Evolutionary conservation across 1,140 invertebrate species (phyloP).

Genomic region (Chrysoperla carnea): DNA sequence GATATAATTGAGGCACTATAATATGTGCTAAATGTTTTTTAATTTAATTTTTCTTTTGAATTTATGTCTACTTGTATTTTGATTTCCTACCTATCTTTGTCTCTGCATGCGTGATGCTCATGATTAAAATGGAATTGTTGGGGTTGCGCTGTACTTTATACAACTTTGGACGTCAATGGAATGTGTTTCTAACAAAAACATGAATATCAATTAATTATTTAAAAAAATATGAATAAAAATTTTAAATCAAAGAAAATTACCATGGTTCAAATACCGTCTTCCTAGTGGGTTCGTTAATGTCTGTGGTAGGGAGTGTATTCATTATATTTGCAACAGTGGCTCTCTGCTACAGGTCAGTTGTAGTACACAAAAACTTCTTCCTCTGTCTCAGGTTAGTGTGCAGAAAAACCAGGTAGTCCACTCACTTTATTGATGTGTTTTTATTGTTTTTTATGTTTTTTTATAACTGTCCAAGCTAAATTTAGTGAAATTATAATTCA

Average conservation of each 20-base stretch:
- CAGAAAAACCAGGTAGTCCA: slow-evolving; percentile 50
- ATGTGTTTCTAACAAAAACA: too few species aligned
- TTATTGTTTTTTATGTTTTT: slow-evolving; percentile 2
- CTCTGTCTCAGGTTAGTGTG: slow-evolving; percentile 92
- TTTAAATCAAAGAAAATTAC: slow-evolving; percentile 57
- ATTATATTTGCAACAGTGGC: slow-evolving; percentile 95
- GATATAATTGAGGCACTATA: too few species aligned
- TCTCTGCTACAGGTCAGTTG: slow-evolving; percentile 98
- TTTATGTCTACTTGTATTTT: too few species aligned
- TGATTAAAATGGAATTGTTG: neutral
- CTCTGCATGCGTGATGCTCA: too few species aligned
- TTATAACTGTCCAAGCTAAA: slow-evolving; percentile 7
- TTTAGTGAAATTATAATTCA: too few species aligned
- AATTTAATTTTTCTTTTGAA: too few species aligned
- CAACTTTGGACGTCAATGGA: too few species aligned
- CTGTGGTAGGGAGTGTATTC: slow-evolving; percentile 96
- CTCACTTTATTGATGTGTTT: slow-evolving; percentile 19
- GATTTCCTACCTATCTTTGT: too few species aligned
- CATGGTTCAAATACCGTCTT: slow-evolving; percentile 88
- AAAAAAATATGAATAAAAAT: slow-evolving; percentile 1
- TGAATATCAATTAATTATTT: too few species aligned
- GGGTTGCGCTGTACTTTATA: neutral
- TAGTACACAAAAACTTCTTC: slow-evolving; percentile 95
- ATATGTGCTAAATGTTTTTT: too few species aligned
- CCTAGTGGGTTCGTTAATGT: slow-evolving; percentile 93